Percentiles rank a stretch among this genome's conserved stretches.
Conservation (phyloP, 1,140 invertebrate genomes). For the Trissolcus basalis region DNA sequence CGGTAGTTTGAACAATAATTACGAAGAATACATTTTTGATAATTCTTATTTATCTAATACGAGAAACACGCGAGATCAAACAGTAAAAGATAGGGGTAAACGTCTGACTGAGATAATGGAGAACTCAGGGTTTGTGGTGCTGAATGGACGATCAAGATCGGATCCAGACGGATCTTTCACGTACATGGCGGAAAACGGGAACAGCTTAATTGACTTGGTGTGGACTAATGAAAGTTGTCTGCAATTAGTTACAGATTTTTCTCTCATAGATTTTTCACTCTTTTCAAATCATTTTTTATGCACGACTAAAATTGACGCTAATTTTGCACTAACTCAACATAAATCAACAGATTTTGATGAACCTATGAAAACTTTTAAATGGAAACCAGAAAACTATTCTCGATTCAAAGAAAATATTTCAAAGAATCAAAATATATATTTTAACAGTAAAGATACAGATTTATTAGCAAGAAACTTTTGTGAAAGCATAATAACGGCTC, state of each 20-base stretch:
- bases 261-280: background rate
- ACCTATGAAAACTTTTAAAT: background rate
- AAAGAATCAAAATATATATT: background rate
- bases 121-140: background rate
- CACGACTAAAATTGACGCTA: background rate
- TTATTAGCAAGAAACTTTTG: background rate
- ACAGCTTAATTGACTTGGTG: background rate
- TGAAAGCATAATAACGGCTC: background rate
- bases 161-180: background rate
- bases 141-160: constrained; percentile 1
- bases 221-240: constrained; percentile 1
- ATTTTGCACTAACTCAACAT: background rate
- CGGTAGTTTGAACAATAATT: background rate
- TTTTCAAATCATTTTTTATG: constrained; percentile 5
- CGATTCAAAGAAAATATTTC: background rate
- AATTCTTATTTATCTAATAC: background rate
- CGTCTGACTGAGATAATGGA: background rate
- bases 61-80: background rate
- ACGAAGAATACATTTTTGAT: background rate
- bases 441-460: background rate
- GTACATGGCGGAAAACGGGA: background rate
- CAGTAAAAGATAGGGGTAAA: background rate
- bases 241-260: constrained; percentile 1
- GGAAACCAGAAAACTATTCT: background rate
- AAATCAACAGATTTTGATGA: background rate